A percentile compares a stretch with the other conserved stretches of the same genome.
Evolutionary conservation across 1,140 invertebrate genomes (phyloP).

Genomic region (Protaetia brevitarsis): DNA sequence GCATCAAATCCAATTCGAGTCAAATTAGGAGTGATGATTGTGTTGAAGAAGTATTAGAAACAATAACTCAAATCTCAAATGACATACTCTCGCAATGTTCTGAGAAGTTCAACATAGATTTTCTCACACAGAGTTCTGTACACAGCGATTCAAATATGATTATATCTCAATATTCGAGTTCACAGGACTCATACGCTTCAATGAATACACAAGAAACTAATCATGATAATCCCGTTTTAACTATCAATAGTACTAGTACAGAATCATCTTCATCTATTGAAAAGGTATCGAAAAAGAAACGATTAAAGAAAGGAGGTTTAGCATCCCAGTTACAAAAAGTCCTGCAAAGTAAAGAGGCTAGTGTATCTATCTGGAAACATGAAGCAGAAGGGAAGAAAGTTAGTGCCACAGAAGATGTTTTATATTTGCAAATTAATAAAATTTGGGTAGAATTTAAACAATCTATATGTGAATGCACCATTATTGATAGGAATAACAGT

Average conservation of each 20-base stretch:
- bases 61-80: background rate
- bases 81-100: background rate
- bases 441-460: background rate
- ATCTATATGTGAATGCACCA: background rate
- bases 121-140: background rate
- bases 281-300: conserved; percentile 19
- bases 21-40: background rate
- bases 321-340: conserved; percentile 30
- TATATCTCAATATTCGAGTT: conserved; percentile 9
- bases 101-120: background rate
- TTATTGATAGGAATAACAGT: background rate
- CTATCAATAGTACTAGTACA: background rate
- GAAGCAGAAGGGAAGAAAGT: conserved; percentile 31
- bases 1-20: background rate
- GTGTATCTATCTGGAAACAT: conserved; percentile 32
- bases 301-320: conserved; percentile 30
- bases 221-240: background rate
- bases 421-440: background rate
- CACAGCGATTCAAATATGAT: background rate
- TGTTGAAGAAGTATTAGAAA: background rate
- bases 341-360: conserved; percentile 26
- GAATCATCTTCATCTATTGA: background rate
- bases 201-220: background rate
- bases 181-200: background rate
- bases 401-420: background rate